phyloP scores from a whole-genome alignment of 2,888 invertebrate genomes.

The Drosophila yooni region DNA sequence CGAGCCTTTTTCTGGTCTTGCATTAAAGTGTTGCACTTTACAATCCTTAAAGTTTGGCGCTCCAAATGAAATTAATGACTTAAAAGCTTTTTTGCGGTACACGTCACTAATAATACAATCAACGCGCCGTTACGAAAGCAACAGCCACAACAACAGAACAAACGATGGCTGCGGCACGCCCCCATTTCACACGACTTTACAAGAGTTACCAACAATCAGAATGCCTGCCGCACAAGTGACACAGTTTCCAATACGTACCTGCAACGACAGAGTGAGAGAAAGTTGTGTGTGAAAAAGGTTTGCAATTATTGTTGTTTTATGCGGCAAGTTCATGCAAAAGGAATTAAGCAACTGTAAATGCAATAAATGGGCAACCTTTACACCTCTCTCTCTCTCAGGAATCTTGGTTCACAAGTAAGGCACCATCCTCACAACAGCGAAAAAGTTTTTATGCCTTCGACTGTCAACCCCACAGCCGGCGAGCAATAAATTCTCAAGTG shows the following conservation, averaged over 20 bases:
- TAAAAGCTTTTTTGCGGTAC: conserved; percentile 83
- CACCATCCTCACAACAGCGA: neutral
- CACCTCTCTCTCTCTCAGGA: neutral
- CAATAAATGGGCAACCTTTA: conserved; percentile 62
- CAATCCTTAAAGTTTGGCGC: conserved; percentile 71
- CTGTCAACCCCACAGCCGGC: conserved; percentile 69
- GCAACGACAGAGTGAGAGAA: conserved; percentile 32
- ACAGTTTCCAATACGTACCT: conserved; percentile 48
- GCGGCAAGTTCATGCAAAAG: conserved; percentile 75
- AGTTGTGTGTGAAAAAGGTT: conserved; percentile 8
- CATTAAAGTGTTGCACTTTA: conserved; percentile 65
- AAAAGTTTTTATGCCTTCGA: conserved; percentile 72
- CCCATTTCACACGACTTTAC: conserved; percentile 53
- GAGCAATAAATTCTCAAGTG: conserved; percentile 69
- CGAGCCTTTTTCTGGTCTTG: conserved; percentile 25
- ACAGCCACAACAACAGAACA: conserved; percentile 16
- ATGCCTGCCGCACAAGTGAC: conserved; percentile 48
- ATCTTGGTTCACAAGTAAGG: neutral
- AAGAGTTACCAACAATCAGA: conserved; percentile 64
- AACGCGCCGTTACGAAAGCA: conserved; percentile 58
- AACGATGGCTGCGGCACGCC: conserved; percentile 22
- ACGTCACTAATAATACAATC: conserved; percentile 79
- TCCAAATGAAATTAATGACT: conserved; percentile 78
- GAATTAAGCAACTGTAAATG: conserved; percentile 77
- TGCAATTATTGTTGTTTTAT: conserved; percentile 70